These are phyloP conservation scores for Brienomyrus longianalis DNA, from an alignment of 2,113 vertebrate species.

Conservation along the genomic window DNA sequence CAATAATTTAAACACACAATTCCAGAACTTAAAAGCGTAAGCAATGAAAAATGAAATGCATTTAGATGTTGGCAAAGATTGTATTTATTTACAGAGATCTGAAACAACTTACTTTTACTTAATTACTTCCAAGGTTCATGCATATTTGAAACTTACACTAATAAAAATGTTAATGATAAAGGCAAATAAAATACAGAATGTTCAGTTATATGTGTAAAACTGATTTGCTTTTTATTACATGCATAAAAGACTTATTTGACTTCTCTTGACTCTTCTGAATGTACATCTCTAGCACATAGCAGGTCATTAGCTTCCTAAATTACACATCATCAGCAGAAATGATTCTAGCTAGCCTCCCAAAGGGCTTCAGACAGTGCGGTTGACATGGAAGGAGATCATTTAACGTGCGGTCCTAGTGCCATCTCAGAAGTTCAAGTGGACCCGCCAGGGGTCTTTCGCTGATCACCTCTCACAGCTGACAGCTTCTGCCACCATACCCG, in stretches of 20 bases:
- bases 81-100: not conserved
- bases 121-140: not conserved
- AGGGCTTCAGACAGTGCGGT: conserved; percentile 39
- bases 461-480: conserved; percentile 23
- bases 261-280: conserved; percentile 44
- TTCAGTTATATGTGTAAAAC: not conserved
- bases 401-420: conserved; percentile 45
- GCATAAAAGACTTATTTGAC: conserved; percentile 9
- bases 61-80: not conserved
- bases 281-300: conserved; percentile 54
- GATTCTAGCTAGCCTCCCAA: conserved; percentile 53
- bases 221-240: not conserved
- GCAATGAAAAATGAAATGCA: not conserved
- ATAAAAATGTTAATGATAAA: not conserved
- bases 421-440: conserved; percentile 49
- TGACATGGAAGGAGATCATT: conserved; percentile 38
- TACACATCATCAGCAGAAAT: conserved; percentile 60
- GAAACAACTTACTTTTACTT: not conserved
- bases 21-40: not conserved
- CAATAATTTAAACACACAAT: not conserved
- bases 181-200: not conserved
- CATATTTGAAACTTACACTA: not conserved
- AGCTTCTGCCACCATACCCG: not conserved
- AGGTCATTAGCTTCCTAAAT: conserved; percentile 60
- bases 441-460: conserved; percentile 31